Conservation (phyloP, 1,140 invertebrate genomes). For the Bombus breviceps region DNA sequence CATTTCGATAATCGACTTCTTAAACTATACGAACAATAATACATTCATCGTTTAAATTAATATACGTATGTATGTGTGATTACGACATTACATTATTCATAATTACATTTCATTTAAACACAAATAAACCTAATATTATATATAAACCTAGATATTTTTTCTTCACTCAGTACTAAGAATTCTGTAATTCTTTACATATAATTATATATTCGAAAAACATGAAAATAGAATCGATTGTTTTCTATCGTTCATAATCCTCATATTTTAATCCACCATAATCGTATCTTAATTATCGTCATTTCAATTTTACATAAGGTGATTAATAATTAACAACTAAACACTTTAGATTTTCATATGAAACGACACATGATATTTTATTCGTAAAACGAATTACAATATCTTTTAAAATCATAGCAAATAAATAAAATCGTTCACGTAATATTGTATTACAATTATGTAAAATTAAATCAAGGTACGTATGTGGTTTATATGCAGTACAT, state of each 20-base stretch:
- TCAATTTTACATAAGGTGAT: neutral
- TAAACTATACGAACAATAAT: neutral
- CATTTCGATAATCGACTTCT: neutral
- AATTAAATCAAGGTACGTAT: conserved; percentile 38
- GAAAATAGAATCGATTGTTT: neutral
- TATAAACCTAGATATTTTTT: conserved; percentile 36
- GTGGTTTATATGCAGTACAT: conserved; percentile 8
- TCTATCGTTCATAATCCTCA: no score
- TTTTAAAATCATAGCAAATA: conserved; percentile 46
- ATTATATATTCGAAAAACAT: neutral
- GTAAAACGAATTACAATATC: conserved; percentile 50
- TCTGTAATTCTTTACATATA: conserved; percentile 50
- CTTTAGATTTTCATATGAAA: neutral
- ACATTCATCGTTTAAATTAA: neutral
- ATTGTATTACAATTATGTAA: conserved; percentile 36
- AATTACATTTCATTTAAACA: conserved; percentile 22
- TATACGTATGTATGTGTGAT: conserved; percentile 6
- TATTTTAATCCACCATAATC: neutral
- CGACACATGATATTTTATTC: conserved; percentile 41
- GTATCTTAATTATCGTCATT: neutral
- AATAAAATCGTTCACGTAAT: conserved; percentile 35
- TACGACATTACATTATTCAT: conserved; percentile 29
- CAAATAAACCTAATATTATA: conserved; percentile 39
- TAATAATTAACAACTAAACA: neutral
- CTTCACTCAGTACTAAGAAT: conserved; percentile 36